phyloP scores from a whole-genome alignment of 2,888 invertebrate species.

The Cosmopolites sordidus region DNA sequence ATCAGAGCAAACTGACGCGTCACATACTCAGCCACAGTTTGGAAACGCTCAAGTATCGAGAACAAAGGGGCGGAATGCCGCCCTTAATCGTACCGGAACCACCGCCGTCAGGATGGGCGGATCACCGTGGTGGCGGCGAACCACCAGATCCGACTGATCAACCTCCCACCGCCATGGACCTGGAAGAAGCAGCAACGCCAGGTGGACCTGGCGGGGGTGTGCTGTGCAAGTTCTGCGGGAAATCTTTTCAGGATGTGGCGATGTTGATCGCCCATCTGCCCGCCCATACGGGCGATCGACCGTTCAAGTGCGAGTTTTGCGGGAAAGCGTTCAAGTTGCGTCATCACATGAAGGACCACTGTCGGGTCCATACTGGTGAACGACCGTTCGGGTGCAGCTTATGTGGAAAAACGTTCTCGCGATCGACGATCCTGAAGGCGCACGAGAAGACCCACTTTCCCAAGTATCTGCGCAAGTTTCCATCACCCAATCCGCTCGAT shows the following conservation, averaged over 20 bases:
- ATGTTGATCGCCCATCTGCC: conserved; percentile 83
- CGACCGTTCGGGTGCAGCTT: conserved; percentile 83
- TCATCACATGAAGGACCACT: conserved; percentile 93
- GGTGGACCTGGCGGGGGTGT: conserved; percentile 56
- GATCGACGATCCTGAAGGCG: conserved; percentile 86
- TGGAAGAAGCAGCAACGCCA: conserved; percentile 60
- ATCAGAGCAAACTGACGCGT: conserved; percentile 86
- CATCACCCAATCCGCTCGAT: conserved; percentile 81
- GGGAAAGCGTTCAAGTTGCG: conserved; percentile 89
- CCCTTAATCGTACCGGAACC: conserved; percentile 48
- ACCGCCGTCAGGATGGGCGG: conserved; percentile 21
- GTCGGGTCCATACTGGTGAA: conserved; percentile 88
- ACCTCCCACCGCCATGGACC: conserved; percentile 55
- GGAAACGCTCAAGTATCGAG: conserved; percentile 82
- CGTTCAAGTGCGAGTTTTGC: conserved; percentile 91
- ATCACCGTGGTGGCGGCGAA: conserved; percentile 41
- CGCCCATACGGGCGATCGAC: conserved; percentile 84
- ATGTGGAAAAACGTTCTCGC: conserved; percentile 87
- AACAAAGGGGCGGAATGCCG: conserved; percentile 55
- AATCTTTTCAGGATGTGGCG: conserved; percentile 86
- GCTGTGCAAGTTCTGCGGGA: conserved; percentile 88
- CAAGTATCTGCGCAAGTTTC: conserved; percentile 84
- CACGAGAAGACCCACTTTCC: conserved; percentile 92
- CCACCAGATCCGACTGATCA: conserved; percentile 51
- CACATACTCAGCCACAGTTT: conserved; percentile 86